These are phyloP conservation scores for Pocota personata DNA, from an alignment of 2,888 invertebrate genomes.

Conservation along the genomic window DNA sequence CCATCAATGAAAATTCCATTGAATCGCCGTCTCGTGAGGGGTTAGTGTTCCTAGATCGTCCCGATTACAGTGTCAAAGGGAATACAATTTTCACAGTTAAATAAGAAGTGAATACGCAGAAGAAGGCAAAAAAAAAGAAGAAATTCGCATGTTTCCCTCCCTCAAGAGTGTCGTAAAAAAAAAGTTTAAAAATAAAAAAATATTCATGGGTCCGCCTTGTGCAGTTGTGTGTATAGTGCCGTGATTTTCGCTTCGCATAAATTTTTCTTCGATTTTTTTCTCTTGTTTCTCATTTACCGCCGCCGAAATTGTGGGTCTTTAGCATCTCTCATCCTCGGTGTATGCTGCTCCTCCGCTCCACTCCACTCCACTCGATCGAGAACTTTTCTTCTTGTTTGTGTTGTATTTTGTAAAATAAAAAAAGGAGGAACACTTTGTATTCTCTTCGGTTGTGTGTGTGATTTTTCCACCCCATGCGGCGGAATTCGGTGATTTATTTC, in stretches of 20 bases:
- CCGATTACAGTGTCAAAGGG: slow-evolving; percentile 15
- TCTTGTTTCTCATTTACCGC: slow-evolving; percentile 26
- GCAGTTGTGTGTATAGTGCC: slow-evolving; percentile 39
- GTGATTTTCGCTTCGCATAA: slow-evolving; percentile 58
- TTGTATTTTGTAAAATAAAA: not conserved
- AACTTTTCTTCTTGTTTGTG: slow-evolving; percentile 38
- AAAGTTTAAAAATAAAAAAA: slow-evolving; percentile 49
- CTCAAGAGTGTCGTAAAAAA: slow-evolving; percentile 43
- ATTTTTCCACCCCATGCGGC: slow-evolving; percentile 60
- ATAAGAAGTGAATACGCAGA: slow-evolving; percentile 40
- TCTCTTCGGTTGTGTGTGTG: slow-evolving; percentile 18
- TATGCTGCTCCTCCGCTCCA: too few relatives aligned
- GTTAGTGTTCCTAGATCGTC: slow-evolving; percentile 33
- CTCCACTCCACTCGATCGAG: not conserved
- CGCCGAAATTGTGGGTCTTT: slow-evolving; percentile 7
- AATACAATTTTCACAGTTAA: slow-evolving; percentile 70
- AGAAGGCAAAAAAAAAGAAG: not conserved
- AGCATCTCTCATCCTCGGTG: slow-evolving; percentile 35
- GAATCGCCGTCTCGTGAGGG: slow-evolving; percentile 22
- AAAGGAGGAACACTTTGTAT: slow-evolving; percentile 22
- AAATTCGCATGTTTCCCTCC: slow-evolving; percentile 47
- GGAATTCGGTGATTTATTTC: slow-evolving; percentile 70
- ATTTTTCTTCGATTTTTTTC: slow-evolving; percentile 62
- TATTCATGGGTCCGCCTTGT: slow-evolving; percentile 54
- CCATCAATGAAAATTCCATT: slow-evolving; percentile 46